Evolutionary conservation across 2,797 vertebrate genomes (phyloP), one percentile per base, ranked within the genome.

Genomic region (Liasis olivaceus): DNA sequence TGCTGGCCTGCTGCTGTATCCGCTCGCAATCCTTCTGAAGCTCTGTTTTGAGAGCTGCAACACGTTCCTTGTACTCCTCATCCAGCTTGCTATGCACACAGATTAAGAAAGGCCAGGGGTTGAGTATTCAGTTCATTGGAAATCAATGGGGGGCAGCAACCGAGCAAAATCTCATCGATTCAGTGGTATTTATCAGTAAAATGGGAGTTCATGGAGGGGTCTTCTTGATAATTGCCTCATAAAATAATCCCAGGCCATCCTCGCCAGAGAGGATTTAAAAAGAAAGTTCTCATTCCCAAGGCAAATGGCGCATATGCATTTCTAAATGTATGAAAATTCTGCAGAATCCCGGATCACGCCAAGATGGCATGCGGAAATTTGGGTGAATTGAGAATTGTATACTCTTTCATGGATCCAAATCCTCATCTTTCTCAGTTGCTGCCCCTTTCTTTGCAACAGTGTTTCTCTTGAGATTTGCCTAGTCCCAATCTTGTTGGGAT

Each of bases 51-150:
- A 99, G 94, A 0, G 97, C 95, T 0, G 96, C 92, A 0, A 98
- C 96, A 1, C 98, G 98, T n/a, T 99, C 99, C 96, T 98, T 99
- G 97, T 99, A 98, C 14, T 99, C 98, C 95, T 99, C 98, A 4
- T 99, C 99, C 93, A 99, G 97, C 95, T 99, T 99, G 97, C 99
- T 99, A 92, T 47, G 60, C 5, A 47, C 0, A 0, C 17, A 72
- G 84, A 47, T 87, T 0, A 5, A 64, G 59, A 56, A n/a, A 0
- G 0, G 42, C 0, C 22, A 0, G 36, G 59, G 14, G 5, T n/a
- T 42, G 17, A 91, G 14, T 17, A 54, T 31, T 24, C 1, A 4
- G 51, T 47, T 17, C 20, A 5, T 42, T 58, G 14, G 81, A 69
- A 72, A 60, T 11, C 12, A n/a, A 17, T 31, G 12, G 7, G 2